These are phyloP conservation scores for Prunella strophiata DNA, from an alignment of 2,797 vertebrate genomes.

Conservation along the genomic window DNA sequence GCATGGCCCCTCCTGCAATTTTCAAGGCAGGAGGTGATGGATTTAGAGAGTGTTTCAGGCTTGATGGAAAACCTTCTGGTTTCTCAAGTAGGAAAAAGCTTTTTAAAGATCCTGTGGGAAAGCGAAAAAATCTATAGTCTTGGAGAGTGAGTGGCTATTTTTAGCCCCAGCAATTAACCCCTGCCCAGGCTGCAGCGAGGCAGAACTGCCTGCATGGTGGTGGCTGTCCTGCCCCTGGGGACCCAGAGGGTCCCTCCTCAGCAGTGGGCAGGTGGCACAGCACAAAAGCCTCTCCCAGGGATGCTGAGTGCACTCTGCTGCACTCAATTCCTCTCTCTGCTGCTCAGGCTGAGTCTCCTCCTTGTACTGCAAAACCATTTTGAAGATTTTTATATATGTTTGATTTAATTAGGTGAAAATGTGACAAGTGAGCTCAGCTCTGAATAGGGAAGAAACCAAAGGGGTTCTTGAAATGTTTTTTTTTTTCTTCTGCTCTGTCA, in stretches of 20 bases:
- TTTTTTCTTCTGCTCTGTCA: background rate
- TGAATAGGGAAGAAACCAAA: background rate
- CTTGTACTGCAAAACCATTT: background rate
- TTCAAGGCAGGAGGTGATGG: background rate
- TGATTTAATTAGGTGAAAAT: background rate
- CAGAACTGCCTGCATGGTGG: background rate
- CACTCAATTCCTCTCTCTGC: background rate
- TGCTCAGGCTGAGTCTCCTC: background rate
- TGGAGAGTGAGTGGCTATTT: background rate
- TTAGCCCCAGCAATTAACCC: background rate
- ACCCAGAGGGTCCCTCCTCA: fast-evolving
- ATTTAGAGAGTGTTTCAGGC: background rate
- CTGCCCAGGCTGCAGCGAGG: background rate
- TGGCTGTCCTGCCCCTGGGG: background rate
- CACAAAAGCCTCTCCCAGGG: background rate
- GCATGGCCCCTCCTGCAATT: background rate
- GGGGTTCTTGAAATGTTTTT: background rate
- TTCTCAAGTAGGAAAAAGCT: background rate
- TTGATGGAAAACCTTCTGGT: background rate
- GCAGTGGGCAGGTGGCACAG: background rate
- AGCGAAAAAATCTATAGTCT: background rate
- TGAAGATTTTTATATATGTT: background rate
- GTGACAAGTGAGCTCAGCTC: background rate
- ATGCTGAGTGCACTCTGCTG: background rate
- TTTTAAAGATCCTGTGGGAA: conserved; percentile 2